These are phyloP conservation scores for Brenthis hecate DNA, from an alignment of 2,888 invertebrate species.

Conservation along the genomic window DNA sequence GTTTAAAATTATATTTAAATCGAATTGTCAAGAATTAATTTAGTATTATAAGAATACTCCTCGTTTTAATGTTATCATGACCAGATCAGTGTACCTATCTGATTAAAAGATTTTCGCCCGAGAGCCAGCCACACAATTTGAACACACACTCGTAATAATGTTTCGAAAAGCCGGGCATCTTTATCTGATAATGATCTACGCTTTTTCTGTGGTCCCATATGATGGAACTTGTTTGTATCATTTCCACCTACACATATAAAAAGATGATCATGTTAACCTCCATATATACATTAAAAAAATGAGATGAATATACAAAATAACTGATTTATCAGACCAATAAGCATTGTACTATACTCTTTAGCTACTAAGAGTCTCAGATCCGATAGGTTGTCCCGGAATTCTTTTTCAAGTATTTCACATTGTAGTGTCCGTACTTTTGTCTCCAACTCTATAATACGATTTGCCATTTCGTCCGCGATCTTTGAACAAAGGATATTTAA, in stretches of 20 bases:
- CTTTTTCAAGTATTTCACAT: conserved; percentile 71
- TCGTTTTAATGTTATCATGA: too few relatives aligned
- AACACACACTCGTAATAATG: conserved; percentile 80
- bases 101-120: conserved; percentile 79
- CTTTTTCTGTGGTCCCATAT: conserved; percentile 82
- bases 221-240: conserved; percentile 82
- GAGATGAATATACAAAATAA: not conserved
- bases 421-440: conserved; percentile 79
- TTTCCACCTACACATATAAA: conserved; percentile 61
- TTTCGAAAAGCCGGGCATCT: conserved; percentile 84
- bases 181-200: conserved; percentile 83
- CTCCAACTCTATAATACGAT: conserved; percentile 74
- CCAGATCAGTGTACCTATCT: conserved; percentile 76
- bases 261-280: not conserved
- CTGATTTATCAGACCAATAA: conserved; percentile 67
- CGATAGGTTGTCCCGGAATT: conserved; percentile 79
- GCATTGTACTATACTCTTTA: conserved; percentile 83
- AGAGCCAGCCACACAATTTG: conserved; percentile 86
- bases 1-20: too few relatives aligned
- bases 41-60: too few relatives aligned
- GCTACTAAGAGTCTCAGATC: conserved; percentile 83
- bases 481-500: conserved; percentile 47
- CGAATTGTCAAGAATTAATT: too few relatives aligned
- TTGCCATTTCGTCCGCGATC: conserved; percentile 81
- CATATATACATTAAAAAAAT: not conserved